Evolutionary conservation across 64 coral and sea anemone species (phyloP).

Genomic region (Actinia tenebrosa): DNA sequence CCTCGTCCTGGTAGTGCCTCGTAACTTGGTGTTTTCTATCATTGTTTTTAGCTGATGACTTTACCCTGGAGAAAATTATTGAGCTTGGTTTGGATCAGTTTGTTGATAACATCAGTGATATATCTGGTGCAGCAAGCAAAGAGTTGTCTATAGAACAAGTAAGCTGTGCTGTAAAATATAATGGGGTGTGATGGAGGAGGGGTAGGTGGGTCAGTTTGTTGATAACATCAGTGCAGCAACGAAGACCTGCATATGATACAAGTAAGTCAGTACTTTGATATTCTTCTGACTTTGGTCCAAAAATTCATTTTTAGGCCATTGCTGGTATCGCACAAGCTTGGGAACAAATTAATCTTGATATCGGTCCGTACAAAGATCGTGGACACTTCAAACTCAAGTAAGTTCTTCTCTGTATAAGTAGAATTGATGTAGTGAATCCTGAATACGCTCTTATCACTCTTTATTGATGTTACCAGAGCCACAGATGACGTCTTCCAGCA

Average conservation of each 20-base stretch:
- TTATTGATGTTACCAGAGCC: conserved; percentile 47
- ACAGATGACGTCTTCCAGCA: conserved; percentile 95
- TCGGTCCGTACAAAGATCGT: conserved; percentile 97
- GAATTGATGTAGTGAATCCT: neutral
- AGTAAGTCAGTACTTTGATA: no score
- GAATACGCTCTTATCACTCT: neutral
- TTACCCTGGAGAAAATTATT: conserved; percentile 95
- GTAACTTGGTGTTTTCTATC: neutral
- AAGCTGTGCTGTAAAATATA: neutral
- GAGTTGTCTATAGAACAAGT: conserved; percentile 98
- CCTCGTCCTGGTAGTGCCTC: no score
- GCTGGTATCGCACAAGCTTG: conserved; percentile 72
- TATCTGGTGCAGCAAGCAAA: conserved; percentile 95
- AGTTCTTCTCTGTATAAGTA: neutral
- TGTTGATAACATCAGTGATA: conserved; percentile 82
- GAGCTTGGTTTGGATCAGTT: conserved; percentile 97
- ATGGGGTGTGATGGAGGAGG: neutral
- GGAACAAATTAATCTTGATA: conserved; percentile 85
- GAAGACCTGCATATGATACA: no score
- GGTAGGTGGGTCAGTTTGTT: neutral
- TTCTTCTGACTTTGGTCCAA: no score
- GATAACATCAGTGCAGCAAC: neutral
- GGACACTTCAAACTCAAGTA: conserved; percentile 95
- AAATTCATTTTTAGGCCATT: conserved; percentile 44
- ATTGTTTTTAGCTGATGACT: conserved; percentile 52